Evolutionary conservation across 2,113 vertebrate genomes (phyloP), one percentile per base, ranked within the genome.

Genomic region (Zosterops pallidus): DNA sequence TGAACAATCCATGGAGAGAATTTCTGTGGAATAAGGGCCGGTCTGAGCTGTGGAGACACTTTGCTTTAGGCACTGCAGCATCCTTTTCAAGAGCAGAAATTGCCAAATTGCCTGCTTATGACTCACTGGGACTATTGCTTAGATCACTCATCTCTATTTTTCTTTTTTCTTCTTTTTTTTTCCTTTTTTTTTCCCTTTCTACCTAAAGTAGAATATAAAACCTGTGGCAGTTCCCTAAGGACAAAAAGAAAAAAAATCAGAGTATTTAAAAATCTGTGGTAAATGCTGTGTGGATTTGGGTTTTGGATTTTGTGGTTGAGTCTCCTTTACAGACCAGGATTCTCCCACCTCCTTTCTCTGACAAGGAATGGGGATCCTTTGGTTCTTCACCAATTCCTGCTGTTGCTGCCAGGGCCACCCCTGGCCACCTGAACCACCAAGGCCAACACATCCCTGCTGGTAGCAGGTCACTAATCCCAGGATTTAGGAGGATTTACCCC

Each of bases 401-500:
- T 64, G 44, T 14, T 49, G n/a, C 9, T 26, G 62, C 57, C 79
- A 70, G 65, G 21, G 50, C n/a, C 60, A 11, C 12, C 17, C 3
- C 0, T 47, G 41, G 28, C 18, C 31, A 15, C 25, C 47, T 28
- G 35, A 50, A 31, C 15, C 29, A 23, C 52, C 47, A 6, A 31
- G 55, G 60, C 88, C 65, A 37, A 1, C 44, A 12, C 28, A 5
- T 3, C 21, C 13, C 55, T 49, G 46, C 44, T 44, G 19, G 65
- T 16, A 59, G 83, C 55, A 85, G 70, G 74, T 91, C 55, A 9
- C 52, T 96, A 86, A 96, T 84, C 83, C 82, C 25, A 20, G 86
- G 89, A 37, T 84, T 95, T 37, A 59, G 83, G 72, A 52, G 91
- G 44, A 31, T 44, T 93, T 95, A 92, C 89, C 44, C 72, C 47